Base-by-base conservation (phyloP, 2,797 vertebrate genomes). In the Acanthis flammea region DNA sequence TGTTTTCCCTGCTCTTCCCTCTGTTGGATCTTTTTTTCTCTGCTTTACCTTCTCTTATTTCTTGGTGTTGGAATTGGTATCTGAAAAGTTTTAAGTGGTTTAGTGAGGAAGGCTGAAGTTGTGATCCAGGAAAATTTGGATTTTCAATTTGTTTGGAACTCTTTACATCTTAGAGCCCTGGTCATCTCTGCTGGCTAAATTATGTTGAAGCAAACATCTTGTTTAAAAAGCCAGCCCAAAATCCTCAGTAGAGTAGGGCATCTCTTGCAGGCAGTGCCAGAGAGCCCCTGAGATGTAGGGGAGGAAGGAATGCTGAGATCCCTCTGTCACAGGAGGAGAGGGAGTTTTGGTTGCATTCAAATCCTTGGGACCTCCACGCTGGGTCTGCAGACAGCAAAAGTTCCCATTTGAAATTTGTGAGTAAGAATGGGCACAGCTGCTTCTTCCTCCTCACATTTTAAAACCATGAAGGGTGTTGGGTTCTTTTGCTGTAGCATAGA, bases 391-490 rank as follows among this genome's bases (percentile, higher is more conserved):
- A 48, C 50, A 31, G 50, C 48, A 50, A 17, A 41, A 12, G 44
- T 53, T 55, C 12, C 6, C 12, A 10, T 41, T 33, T 27, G 55
- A 30, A 65, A 65, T 62, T 11, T 23, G 28, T 42, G 35, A 57
- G 5, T 27, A 21, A 33, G 35, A 51, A 55, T 0, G 0, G 60
- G 21, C 14, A 8, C n/a, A 62, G 35, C 51, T 41, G 21, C 48
- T 79, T 13, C 39, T 73, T 86, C 37, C 44, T 70, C 28, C 19
- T 68, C 37, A 7, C 37, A 39, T 31, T 75, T 57, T 28, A 21
- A 35, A 79, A 24, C 19, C 3, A 11, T 30, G 2, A 0, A 7
- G 9, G 4, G 3, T 5, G 13, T 65, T 14, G 42, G 42, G 13
- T n/a, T 24, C 10, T 23, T 42, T 35, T 35, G 19, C 30, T 67